phyloP scores from a whole-genome alignment of 2,888 invertebrate species.

The Drosophila buzzatii region DNA sequence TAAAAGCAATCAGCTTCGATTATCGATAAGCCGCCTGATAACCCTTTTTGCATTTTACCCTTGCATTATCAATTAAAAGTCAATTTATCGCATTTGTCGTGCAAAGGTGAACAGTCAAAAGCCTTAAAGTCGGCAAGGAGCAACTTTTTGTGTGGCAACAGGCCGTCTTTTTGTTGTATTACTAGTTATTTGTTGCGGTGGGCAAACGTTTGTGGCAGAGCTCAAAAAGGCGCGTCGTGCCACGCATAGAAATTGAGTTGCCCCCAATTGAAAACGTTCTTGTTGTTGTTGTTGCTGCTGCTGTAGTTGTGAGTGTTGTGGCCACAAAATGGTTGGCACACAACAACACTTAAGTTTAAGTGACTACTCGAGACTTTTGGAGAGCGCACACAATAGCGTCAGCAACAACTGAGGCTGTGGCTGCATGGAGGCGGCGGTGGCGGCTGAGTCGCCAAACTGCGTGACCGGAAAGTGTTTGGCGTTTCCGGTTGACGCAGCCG shows the following conservation, averaged over 20 bases:
- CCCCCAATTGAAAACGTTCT: constrained; percentile 42
- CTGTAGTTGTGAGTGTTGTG: constrained; percentile 44
- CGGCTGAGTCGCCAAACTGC: constrained; percentile 52
- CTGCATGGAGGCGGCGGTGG: constrained; percentile 3
- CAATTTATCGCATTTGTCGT: constrained; percentile 53
- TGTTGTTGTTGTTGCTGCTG: constrained; percentile 15
- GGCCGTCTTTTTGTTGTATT: constrained; percentile 20
- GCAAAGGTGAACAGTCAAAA: constrained; percentile 15
- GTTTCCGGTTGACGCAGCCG: constrained; percentile 66
- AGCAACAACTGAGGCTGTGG: constrained; percentile 17
- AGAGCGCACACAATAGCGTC: constrained; percentile 32
- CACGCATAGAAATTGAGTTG: constrained; percentile 70
- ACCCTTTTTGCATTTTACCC: constrained; percentile 29
- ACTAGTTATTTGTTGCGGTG: constrained; percentile 5
- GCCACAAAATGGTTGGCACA: constrained; percentile 73
- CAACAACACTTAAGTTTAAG: constrained; percentile 74
- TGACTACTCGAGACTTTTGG: constrained; percentile 70
- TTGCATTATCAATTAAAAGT: constrained; percentile 58
- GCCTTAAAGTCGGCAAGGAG: constrained; percentile 16
- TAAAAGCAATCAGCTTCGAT: constrained; percentile 58
- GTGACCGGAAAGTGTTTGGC: constrained; percentile 77
- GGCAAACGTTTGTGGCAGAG: constrained; percentile 37
- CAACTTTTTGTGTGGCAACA: constrained; percentile 40
- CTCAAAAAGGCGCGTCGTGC: constrained; percentile 54
- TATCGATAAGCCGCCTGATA: constrained; percentile 49